These are phyloP conservation scores for Phalacrocorax carbo DNA, from an alignment of 2,113 vertebrate species.

Conservation along the genomic window DNA sequence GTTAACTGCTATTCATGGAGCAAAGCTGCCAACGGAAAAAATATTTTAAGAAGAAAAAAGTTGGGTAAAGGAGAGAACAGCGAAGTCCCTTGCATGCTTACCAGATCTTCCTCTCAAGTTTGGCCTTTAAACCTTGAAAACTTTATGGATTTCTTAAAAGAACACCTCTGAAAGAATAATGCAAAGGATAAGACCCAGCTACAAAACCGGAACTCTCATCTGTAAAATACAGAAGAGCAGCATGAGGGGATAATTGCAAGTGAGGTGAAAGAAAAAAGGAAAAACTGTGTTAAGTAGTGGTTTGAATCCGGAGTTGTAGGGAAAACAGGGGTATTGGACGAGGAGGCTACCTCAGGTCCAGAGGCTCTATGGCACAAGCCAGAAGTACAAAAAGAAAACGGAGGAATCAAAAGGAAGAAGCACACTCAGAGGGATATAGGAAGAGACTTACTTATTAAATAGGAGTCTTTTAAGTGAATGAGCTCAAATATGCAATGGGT, in stretches of 20 bases:
- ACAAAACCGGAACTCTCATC: neutral
- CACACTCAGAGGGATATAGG: neutral
- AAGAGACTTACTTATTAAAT: neutral
- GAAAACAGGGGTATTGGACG: neutral
- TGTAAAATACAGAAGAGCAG: neutral
- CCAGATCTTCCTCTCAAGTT: conserved; percentile 24
- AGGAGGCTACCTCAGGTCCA: neutral
- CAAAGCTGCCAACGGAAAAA: neutral
- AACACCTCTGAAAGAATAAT: conserved; percentile 1
- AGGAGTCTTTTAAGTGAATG: neutral
- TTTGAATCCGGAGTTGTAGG: neutral
- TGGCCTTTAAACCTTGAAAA: conserved; percentile 43
- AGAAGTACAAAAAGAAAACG: neutral
- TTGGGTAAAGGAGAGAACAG: neutral
- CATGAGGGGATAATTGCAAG: neutral
- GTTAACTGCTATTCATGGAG: neutral
- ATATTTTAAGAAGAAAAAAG: neutral
- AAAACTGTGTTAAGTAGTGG: neutral
- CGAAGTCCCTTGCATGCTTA: neutral
- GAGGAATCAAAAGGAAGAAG: neutral
- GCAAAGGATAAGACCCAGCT: neutral
- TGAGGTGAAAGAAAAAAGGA: neutral
- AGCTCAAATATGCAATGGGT: neutral
- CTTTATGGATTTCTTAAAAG: conserved; percentile 16
- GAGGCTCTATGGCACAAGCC: neutral